These are phyloP conservation scores for Crioceris asparagi DNA, from an alignment of 2,888 invertebrate genomes.

Conservation along the genomic window DNA sequence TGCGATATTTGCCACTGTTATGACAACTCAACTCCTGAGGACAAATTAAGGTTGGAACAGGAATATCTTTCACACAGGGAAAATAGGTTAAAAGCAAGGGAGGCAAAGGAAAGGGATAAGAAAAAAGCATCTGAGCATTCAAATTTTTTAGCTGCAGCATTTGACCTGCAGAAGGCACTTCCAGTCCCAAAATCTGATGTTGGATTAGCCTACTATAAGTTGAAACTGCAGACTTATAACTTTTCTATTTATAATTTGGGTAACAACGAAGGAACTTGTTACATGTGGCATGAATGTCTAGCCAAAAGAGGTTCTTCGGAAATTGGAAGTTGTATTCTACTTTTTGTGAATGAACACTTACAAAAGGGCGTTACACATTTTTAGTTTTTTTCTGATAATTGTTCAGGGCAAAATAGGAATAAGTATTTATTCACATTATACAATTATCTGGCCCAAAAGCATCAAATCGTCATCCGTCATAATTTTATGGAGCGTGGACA, in stretches of 20 bases:
- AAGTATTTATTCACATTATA: constrained; percentile 10
- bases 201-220: constrained; percentile 12
- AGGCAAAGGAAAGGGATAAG: constrained; percentile 15
- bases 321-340: constrained; percentile 13
- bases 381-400: constrained; percentile 12
- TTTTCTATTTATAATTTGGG: constrained; percentile 11
- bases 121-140: constrained; percentile 1
- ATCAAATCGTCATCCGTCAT: constrained; percentile 10
- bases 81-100: no score
- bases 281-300: constrained; percentile 14
- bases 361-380: constrained; percentile 7
- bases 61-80: no score
- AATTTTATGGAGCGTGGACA: constrained; percentile 11
- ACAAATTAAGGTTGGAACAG: constrained; percentile 17
- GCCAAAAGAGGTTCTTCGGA: constrained; percentile 13
- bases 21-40: constrained; percentile 10
- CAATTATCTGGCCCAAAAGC: constrained; percentile 9
- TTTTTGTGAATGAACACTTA: constrained; percentile 3
- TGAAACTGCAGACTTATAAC: constrained; percentile 12
- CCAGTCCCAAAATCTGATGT: constrained; percentile 11
- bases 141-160: constrained; percentile 6
- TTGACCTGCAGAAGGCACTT: constrained; percentile 10
- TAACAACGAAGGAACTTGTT: constrained; percentile 9
- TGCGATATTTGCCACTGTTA: constrained; percentile 14
- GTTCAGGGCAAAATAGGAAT: constrained; percentile 12